A percentile compares a stretch with the other conserved stretches of the same genome.
Conservation (phyloP, 2,888 invertebrate genomes). For the Clusia tigrina region DNA sequence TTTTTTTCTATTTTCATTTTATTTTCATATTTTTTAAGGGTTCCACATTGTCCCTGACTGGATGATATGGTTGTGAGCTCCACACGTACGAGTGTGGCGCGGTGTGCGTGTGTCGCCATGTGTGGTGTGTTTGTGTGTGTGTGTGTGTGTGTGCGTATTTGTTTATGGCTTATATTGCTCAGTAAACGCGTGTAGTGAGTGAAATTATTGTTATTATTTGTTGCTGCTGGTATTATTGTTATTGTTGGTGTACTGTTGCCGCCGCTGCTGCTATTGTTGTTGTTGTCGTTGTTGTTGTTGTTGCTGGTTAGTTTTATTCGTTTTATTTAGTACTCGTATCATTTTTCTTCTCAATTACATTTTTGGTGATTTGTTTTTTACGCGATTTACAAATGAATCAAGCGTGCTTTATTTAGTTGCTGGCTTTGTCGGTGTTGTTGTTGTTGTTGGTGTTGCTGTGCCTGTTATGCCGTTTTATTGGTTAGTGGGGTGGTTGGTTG, state of each 20-base stretch:
- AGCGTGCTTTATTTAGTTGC: not conserved
- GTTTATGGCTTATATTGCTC: conserved; percentile 34
- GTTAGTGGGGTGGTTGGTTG: not conserved
- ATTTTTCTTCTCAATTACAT: conserved; percentile 23
- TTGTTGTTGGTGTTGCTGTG: conserved; percentile 2
- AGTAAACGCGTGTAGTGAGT: conserved; percentile 38
- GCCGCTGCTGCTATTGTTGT: not conserved
- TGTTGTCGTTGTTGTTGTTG: conserved; percentile 5
- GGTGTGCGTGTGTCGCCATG: not conserved
- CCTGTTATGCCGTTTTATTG: conserved; percentile 17
- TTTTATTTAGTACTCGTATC: conserved; percentile 40
- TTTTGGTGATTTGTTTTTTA: conserved; percentile 7
- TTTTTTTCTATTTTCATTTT: no score
- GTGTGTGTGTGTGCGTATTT: conserved; percentile 21
- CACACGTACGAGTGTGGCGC: not conserved
- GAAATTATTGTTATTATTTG: conserved; percentile 29
- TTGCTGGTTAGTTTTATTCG: no score
- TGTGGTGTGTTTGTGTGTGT: conserved; percentile 9
- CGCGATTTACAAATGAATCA: conserved; percentile 1
- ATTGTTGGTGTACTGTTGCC: no score
- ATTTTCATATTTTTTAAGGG: not conserved
- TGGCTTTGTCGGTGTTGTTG: conserved; percentile 15
- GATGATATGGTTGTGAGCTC: not conserved
- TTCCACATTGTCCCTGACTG: not conserved
- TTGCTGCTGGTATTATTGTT: no score